phyloP scores from a whole-genome alignment of 2,888 invertebrate genomes.

The Exephanes ischioxanthus region DNA sequence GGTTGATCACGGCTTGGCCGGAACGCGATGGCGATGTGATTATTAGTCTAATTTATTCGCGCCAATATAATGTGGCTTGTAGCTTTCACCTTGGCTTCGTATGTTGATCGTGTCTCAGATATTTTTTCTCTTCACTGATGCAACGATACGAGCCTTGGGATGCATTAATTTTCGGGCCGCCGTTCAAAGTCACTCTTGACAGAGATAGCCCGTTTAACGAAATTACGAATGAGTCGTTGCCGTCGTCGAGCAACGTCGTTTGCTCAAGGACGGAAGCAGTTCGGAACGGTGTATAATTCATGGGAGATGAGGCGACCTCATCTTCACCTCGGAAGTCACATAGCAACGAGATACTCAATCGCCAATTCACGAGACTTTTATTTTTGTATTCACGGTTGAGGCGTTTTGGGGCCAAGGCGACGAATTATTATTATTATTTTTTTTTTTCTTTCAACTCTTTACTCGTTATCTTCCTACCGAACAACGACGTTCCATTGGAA shows the following conservation, averaged over 20 bases:
- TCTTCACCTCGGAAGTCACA: constrained; percentile 59
- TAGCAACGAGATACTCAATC: constrained; percentile 1
- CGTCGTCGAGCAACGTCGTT: constrained; percentile 15
- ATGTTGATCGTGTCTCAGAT: constrained; percentile 14
- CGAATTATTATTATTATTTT: neutral
- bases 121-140: neutral
- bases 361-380: neutral
- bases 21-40: too few relatives aligned
- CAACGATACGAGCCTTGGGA: constrained; percentile 14
- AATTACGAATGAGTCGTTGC: constrained; percentile 48
- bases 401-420: constrained; percentile 19
- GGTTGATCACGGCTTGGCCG: too few relatives aligned
- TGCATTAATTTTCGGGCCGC: neutral
- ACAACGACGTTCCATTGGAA: neutral
- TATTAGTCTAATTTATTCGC: constrained; percentile 10
- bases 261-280: constrained; percentile 49
- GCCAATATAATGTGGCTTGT: neutral
- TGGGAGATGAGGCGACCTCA: constrained; percentile 47
- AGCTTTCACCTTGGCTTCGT: constrained; percentile 8
- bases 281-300: constrained; percentile 49
- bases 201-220: constrained; percentile 17
- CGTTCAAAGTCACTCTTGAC: constrained; percentile 33
- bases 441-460: neutral
- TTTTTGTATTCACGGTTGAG: neutral
- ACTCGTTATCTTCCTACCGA: neutral